A percentile compares a stretch with the other conserved stretches of the same genome.
Conservation (phyloP, 30 jellyfish, hydroid and myxozoan genomes). For the Pseudorhiza aurosa region DNA sequence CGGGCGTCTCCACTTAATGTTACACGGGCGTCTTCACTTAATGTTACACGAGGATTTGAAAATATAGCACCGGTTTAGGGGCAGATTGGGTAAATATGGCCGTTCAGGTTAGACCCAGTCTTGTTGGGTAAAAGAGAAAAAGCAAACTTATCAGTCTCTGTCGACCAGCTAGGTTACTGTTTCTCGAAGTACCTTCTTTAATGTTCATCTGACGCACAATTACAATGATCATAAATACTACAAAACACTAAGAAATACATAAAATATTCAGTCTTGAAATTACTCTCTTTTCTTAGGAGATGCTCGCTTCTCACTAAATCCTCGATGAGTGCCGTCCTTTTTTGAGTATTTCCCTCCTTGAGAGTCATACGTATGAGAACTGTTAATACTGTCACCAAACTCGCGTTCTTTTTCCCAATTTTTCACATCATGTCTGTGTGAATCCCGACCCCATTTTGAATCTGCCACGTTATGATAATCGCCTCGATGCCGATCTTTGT, state of each 20-base stretch:
- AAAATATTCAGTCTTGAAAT: background rate
- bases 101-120: background rate
- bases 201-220: too few relatives aligned
- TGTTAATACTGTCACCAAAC: background rate
- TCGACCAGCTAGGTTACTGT: too few relatives aligned
- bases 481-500: slow-evolving; percentile 47
- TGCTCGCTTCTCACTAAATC: slow-evolving; percentile 33
- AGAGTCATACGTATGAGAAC: slow-evolving; percentile 12
- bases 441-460: slow-evolving; percentile 50
- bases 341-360: slow-evolving; percentile 22
- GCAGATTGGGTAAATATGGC: background rate
- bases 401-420: slow-evolving; percentile 33
- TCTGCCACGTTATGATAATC: slow-evolving; percentile 21
- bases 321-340: slow-evolving; percentile 53
- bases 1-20: too few relatives aligned
- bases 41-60: too few relatives aligned
- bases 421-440: slow-evolving; percentile 35
- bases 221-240: background rate
- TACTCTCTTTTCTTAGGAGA: slow-evolving; percentile 33
- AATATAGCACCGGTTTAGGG: too few relatives aligned
- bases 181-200: too few relatives aligned
- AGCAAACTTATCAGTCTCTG: too few relatives aligned
- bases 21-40: too few relatives aligned
- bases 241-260: background rate
- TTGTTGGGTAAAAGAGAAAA: background rate